Conservation (phyloP, 2,888 invertebrate species). For the Pseudoips prasinana region DNA sequence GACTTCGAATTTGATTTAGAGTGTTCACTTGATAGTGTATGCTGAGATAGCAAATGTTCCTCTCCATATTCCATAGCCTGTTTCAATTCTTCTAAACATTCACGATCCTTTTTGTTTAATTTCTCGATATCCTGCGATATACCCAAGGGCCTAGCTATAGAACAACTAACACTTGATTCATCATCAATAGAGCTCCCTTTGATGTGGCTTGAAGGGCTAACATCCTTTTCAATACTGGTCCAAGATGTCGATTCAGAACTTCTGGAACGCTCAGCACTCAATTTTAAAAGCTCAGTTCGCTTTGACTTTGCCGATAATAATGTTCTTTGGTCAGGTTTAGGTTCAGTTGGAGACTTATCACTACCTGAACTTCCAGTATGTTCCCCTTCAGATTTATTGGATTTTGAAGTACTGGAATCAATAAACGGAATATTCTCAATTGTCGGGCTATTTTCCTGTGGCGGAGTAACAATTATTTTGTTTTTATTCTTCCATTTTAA, state of each 20-base stretch:
- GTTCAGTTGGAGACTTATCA: slow-evolving; percentile 69
- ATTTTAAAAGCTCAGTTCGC: slow-evolving; percentile 81
- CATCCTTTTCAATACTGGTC: slow-evolving; percentile 89
- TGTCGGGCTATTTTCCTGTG: slow-evolving; percentile 83
- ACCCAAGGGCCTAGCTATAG: slow-evolving; percentile 89
- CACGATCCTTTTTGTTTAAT: slow-evolving; percentile 84
- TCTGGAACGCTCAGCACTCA: slow-evolving; percentile 88
- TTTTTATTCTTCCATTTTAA: slow-evolving; percentile 78
- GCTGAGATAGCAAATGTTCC: slow-evolving; percentile 69
- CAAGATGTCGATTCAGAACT: slow-evolving; percentile 91
- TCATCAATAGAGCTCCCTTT: slow-evolving; percentile 87
- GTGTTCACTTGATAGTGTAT: slow-evolving; percentile 71
- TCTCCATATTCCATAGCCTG: slow-evolving; percentile 81
- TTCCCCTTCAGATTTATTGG: slow-evolving; percentile 70
- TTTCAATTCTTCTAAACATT: slow-evolving; percentile 83
- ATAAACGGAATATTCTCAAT: slow-evolving; percentile 78
- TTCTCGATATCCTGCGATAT: slow-evolving; percentile 88
- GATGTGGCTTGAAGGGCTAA: slow-evolving; percentile 83
- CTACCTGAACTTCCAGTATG: slow-evolving; percentile 72
- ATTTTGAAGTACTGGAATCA: slow-evolving; percentile 66
- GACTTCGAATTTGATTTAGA: slow-evolving; percentile 74
- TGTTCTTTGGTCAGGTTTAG: slow-evolving; percentile 57
- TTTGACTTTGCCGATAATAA: slow-evolving; percentile 73
- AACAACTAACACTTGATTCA: slow-evolving; percentile 89
- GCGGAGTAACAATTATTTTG: slow-evolving; percentile 83